A percentile compares a stretch with the other conserved stretches of the same genome.
Evolutionary conservation across 2,888 invertebrate species (phyloP).

Genomic region (Mythimna impura): DNA sequence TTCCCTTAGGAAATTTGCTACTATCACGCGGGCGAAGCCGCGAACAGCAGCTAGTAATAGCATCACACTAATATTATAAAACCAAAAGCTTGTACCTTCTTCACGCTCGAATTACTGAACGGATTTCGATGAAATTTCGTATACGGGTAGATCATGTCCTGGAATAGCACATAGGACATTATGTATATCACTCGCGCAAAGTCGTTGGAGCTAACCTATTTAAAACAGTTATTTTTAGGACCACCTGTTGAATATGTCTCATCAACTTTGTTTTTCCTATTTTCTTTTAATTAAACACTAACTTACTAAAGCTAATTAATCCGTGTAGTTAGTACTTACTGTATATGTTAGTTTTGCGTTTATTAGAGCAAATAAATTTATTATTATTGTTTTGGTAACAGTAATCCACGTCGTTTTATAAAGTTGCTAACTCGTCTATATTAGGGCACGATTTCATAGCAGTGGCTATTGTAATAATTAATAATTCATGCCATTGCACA

Average conservation of each 20-base stretch:
- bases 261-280: no score
- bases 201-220: not conserved
- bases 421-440: not conserved
- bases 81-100: no score
- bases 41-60: no score
- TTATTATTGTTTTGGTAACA: not conserved
- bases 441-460: conserved; percentile 9
- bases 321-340: not conserved
- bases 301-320: not conserved
- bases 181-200: no score
- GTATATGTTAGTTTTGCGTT: not conserved
- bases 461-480: not conserved
- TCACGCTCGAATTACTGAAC: no score
- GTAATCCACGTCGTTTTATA: not conserved
- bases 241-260: conserved; percentile 21
- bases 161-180: no score
- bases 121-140: no score
- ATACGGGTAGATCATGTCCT: no score
- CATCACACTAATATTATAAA: no score
- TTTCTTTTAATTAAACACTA: not conserved
- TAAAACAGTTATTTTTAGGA: conserved; percentile 8
- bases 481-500: conserved; percentile 7
- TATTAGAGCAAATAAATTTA: conserved; percentile 1
- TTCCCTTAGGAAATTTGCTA: no score
- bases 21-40: no score